Conservation (phyloP, 2,888 invertebrate genomes). For the Apamea epomidion region DNA sequence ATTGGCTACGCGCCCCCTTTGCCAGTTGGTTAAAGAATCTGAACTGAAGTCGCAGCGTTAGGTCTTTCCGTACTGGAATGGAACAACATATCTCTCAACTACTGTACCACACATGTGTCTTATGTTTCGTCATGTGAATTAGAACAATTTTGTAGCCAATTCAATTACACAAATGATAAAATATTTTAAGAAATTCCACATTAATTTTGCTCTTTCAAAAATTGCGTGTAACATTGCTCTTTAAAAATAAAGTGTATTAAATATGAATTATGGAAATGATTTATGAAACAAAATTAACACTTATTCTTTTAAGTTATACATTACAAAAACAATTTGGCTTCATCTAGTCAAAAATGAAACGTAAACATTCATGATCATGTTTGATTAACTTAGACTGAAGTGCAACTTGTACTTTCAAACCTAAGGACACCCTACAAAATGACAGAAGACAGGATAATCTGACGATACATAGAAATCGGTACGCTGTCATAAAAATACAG, state of each 20-base stretch:
- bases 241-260: constrained; percentile 8
- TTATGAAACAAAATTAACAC: not conserved
- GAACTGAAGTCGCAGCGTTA: constrained; percentile 98
- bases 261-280: constrained; percentile 14
- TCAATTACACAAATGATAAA: not conserved
- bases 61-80: constrained; percentile 98
- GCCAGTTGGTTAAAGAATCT: constrained; percentile 98
- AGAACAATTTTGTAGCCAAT: constrained; percentile 60
- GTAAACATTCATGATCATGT: not conserved
- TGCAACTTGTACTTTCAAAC: constrained; percentile 23
- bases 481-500: constrained; percentile 49
- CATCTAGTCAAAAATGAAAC: constrained; percentile 3
- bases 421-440: not conserved
- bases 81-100: constrained; percentile 88
- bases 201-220: not conserved
- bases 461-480: constrained; percentile 50
- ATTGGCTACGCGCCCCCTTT: constrained; percentile 96
- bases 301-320: constrained; percentile 16
- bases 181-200: not conserved
- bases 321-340: constrained; percentile 12
- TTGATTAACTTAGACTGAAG: not conserved
- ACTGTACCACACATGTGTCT: constrained; percentile 73
- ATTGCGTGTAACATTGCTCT: not conserved
- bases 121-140: constrained; percentile 64
- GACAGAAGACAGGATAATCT: constrained; percentile 50